phyloP scores from a whole-genome alignment of 2,888 invertebrate genomes.

The Macaria liturata region DNA sequence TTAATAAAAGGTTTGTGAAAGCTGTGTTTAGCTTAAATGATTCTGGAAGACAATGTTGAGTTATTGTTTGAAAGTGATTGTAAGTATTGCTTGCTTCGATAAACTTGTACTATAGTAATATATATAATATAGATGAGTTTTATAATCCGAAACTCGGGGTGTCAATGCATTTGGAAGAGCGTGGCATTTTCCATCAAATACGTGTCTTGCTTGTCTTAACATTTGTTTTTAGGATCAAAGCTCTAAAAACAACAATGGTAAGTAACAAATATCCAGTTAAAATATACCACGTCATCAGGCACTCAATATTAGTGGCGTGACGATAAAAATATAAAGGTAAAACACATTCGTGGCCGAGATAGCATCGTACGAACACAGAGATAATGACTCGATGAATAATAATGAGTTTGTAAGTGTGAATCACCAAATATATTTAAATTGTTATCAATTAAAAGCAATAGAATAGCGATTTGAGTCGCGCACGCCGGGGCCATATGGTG shows the following conservation, averaged over 20 bases:
- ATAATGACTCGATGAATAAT: conserved; percentile 82
- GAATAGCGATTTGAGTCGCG: conserved; percentile 81
- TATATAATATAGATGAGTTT: too few species aligned
- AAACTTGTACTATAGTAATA: too few species aligned
- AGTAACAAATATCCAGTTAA: conserved; percentile 12
- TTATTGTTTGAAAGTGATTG: neutral
- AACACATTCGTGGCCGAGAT: conserved; percentile 76
- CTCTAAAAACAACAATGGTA: too few species aligned
- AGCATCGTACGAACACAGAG: conserved; percentile 72
- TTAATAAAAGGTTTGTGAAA: conserved; percentile 1
- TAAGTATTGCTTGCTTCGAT: too few species aligned
- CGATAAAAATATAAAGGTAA: conserved; percentile 72
- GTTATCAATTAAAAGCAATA: conserved; percentile 84
- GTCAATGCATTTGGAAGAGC: too few species aligned
- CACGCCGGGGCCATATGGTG: conserved; percentile 73
- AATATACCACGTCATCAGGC: conserved; percentile 45
- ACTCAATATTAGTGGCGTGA: conserved; percentile 63
- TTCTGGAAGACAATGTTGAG: conserved; percentile 6
- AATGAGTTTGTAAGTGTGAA: conserved; percentile 81
- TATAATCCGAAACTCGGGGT: too few species aligned
- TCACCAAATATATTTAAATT: conserved; percentile 84
- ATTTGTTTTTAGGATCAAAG: too few species aligned
- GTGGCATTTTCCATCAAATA: too few species aligned
- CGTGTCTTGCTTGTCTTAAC: too few species aligned
- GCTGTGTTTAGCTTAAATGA: conserved; percentile 2